Evolutionary conservation across 2,113 vertebrate species (phyloP), one percentile per base, ranked within the genome.

Genomic region (Melanerpes aurifrons): DNA sequence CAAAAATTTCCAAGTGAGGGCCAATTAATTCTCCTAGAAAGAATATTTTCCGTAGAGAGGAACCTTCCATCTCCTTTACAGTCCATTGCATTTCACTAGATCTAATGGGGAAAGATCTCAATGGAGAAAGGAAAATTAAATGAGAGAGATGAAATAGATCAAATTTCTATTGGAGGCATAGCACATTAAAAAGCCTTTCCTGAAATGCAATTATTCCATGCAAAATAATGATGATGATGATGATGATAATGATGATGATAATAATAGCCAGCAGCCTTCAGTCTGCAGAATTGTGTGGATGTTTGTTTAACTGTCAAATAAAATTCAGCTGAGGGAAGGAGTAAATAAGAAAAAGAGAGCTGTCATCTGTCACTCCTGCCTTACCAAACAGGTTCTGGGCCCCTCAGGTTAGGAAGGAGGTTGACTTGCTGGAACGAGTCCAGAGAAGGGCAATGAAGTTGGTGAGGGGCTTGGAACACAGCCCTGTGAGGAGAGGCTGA

Each of bases 61-160:
- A 88, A 68, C 8, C 47, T 91, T 88, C 50, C n/a, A 66, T 75
- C 75, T 87, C 35, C 37, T 77, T 96, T 83, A 83, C 58, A 90
- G 62, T 66, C 70, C 76, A 75, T 69, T 96, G 82, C 45, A 50
- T 91, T 96, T 96, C 91, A 89, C 40, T 92, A 57, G 48, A 58
- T 83, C 48, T 87, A 91, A 86, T 57, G 26, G 26, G 54, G 54
- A 57, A 28, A 57, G 54, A 28, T 88, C 87, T 83, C 74, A 63
- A 66, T 80, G 71, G 92, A 61, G 48, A 54, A 86, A 95, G 69
- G 56, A 87, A 89, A 96, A 89, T 69, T 35, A 93, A 80, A 68
- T 91, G 48, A 61, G 48, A 56, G 48, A 61, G 48, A 56, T 8
- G 21, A 89, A 79, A 74, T 21, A 66, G 69, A 82, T 14, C 7